A percentile compares a stretch with the other conserved stretches of the same genome.
phyloP scores from a whole-genome alignment of 2,113 vertebrate species.

The Halichoerus grypus region DNA sequence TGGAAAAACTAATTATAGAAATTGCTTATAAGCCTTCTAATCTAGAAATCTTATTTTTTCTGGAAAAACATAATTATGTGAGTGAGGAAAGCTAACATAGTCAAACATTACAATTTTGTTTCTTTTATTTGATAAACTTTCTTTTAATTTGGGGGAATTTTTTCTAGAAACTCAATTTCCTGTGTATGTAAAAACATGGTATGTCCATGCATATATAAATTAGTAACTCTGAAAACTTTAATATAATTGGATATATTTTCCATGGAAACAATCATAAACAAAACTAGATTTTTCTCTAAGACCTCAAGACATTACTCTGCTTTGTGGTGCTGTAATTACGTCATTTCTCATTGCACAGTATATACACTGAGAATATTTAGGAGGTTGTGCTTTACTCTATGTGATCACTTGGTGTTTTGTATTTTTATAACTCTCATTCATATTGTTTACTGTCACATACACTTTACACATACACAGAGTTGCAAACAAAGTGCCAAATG shows the following conservation, averaged over 20 bases:
- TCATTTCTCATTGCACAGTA: neutral
- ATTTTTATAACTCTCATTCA: neutral
- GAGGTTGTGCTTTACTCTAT: neutral
- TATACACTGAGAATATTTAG: neutral
- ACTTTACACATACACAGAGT: neutral
- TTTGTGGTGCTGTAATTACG: neutral
- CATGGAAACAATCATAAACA: neutral
- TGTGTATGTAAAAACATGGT: neutral
- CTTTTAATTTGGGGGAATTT: neutral
- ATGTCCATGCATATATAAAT: neutral
- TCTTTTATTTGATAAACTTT: neutral
- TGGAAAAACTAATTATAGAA: conserved; percentile 53
- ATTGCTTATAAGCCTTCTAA: neutral
- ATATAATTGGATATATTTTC: neutral
- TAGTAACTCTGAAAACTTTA: neutral
- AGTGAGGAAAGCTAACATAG: neutral
- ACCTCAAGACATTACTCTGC: neutral
- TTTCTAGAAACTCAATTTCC: neutral
- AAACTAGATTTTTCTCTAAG: neutral
- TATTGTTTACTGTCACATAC: neutral
- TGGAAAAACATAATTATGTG: neutral
- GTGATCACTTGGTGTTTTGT: neutral
- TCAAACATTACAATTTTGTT: conserved; percentile 1
- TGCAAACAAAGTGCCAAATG: neutral
- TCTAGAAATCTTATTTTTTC: neutral